Percentiles rank a stretch among this genome's conserved stretches.
Evolutionary conservation across 2,797 vertebrate species (phyloP).

Genomic region (Balearica regulorum): DNA sequence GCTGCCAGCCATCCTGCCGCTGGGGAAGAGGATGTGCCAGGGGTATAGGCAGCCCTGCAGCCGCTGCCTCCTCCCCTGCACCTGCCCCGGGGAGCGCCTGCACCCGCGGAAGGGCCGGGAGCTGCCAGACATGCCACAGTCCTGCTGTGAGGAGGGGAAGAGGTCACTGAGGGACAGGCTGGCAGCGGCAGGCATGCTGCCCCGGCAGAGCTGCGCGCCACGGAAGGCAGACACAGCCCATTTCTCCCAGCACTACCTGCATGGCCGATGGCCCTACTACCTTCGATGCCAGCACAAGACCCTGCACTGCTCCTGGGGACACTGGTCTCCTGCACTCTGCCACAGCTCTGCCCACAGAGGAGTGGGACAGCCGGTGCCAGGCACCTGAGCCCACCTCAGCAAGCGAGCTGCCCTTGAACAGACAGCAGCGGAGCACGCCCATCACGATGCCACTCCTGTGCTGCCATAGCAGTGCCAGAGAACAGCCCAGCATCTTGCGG

Average conservation of each 20-base stretch:
- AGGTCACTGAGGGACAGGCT: background rate
- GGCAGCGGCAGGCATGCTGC: background rate
- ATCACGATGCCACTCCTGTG: background rate
- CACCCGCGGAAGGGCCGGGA: accelerated
- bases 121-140: background rate
- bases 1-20: background rate
- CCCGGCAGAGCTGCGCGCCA: background rate
- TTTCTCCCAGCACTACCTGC: background rate
- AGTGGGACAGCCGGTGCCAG: accelerated
- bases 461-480: background rate
- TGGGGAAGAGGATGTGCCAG: background rate
- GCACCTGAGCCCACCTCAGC: accelerated
- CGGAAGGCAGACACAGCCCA: accelerated
- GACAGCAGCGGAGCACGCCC: background rate
- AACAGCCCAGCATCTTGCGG: background rate
- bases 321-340: accelerated
- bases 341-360: accelerated
- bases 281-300: background rate
- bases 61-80: background rate
- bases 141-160: background rate
- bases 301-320: background rate
- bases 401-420: accelerated
- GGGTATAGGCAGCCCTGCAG: accelerated
- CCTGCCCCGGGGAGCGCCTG: background rate
- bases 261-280: accelerated